These are phyloP conservation scores for Phalera bucephala DNA, from an alignment of 2,888 invertebrate genomes.

Conservation along the genomic window DNA sequence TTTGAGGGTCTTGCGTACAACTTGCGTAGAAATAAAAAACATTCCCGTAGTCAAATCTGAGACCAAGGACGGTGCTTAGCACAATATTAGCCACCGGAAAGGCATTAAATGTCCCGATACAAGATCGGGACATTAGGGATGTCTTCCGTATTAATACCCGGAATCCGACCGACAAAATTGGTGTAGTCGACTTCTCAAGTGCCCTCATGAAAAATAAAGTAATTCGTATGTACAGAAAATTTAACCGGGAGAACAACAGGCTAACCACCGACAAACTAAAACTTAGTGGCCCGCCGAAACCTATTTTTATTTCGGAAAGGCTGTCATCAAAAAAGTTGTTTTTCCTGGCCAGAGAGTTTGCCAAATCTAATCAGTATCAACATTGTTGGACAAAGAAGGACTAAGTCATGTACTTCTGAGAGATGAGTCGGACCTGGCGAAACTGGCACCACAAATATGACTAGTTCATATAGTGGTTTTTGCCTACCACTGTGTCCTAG, in stretches of 20 bases:
- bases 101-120: background rate
- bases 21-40: background rate
- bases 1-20: background rate
- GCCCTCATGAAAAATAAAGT: background rate
- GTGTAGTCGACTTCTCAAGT: background rate
- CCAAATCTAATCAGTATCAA: no score
- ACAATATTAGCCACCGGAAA: background rate
- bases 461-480: no score
- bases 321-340: no score
- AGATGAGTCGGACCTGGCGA: no score
- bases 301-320: no score
- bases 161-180: background rate
- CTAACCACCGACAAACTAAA: background rate
- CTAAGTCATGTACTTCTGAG: no score
- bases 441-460: no score
- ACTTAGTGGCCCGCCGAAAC: background rate
- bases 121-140: background rate
- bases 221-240: background rate
- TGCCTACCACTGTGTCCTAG: no score
- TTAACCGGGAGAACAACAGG: background rate
- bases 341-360: no score
- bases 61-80: background rate
- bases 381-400: no score
- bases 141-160: background rate
- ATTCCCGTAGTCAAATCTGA: background rate